phyloP scores from a whole-genome alignment of 2,113 vertebrate genomes.

The Psephotus haematonotus region DNA sequence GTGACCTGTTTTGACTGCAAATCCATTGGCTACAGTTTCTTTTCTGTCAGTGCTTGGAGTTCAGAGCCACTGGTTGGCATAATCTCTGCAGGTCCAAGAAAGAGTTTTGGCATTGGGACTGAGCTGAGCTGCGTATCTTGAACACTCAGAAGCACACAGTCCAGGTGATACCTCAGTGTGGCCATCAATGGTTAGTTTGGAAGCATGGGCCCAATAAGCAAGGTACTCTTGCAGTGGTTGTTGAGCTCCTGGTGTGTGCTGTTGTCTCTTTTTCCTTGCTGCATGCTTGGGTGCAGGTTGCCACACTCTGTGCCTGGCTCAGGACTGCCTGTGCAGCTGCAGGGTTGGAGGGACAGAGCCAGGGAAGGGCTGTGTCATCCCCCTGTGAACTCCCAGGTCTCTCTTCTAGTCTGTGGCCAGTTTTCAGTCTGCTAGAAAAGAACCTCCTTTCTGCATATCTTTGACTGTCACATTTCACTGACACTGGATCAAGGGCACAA shows the following conservation, averaged over 20 bases:
- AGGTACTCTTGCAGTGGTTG: not conserved
- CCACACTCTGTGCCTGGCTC: not conserved
- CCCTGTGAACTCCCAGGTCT: not conserved
- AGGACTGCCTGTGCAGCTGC: not conserved
- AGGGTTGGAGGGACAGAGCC: not conserved
- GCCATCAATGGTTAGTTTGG: not conserved
- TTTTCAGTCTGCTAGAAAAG: not conserved
- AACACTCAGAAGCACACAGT: not conserved
- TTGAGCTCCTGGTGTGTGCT: not conserved
- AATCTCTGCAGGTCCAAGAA: not conserved
- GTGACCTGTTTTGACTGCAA: not conserved
- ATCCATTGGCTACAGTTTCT: not conserved
- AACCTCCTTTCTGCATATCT: not conserved
- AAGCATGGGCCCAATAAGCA: not conserved
- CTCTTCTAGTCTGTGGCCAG: not conserved
- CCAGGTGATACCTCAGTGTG: not conserved
- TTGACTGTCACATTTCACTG: not conserved
- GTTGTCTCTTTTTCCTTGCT: not conserved
- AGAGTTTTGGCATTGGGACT: not conserved
- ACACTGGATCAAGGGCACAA: not conserved
- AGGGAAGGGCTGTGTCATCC: accelerated
- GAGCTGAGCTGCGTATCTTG: not conserved
- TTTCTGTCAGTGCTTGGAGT: not conserved
- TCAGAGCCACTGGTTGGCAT: not conserved
- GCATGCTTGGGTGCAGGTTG: accelerated